These are phyloP conservation scores for Mesocricetus auratus DNA, from an alignment of 2,113 vertebrate species.

Conservation along the genomic window DNA sequence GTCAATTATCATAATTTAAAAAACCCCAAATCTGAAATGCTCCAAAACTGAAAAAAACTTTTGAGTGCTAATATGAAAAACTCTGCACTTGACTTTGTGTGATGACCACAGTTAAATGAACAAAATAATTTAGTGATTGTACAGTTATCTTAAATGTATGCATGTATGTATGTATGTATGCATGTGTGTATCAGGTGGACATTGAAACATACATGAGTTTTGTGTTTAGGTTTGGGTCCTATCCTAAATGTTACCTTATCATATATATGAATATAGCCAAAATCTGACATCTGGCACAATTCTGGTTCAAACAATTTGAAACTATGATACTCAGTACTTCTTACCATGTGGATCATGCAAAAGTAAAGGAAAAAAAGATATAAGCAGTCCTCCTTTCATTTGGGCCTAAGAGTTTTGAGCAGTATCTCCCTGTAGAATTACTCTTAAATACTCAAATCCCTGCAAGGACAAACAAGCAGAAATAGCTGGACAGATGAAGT, in stretches of 20 bases:
- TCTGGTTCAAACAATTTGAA: background rate
- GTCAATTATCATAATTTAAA: background rate
- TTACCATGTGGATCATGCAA: background rate
- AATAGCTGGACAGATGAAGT: background rate
- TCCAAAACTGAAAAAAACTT: background rate
- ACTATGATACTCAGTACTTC: background rate
- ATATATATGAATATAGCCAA: background rate
- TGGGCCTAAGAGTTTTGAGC: background rate
- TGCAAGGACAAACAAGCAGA: background rate
- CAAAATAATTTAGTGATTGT: background rate
- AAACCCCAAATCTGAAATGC: background rate
- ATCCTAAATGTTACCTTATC: background rate
- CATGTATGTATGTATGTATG: background rate
- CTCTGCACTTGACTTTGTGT: background rate
- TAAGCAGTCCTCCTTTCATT: background rate
- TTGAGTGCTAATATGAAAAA: background rate
- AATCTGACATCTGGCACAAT: background rate
- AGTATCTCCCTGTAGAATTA: background rate
- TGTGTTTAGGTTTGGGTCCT: background rate
- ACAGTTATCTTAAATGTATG: background rate
- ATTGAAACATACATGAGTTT: background rate
- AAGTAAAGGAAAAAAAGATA: conserved; percentile 1
- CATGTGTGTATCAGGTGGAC: background rate
- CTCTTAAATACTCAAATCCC: background rate
- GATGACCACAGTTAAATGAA: background rate